Evolutionary conservation across 2,888 invertebrate genomes (phyloP), one percentile per base, ranked within the genome.

Genomic region (Mimachlamys varia): DNA sequence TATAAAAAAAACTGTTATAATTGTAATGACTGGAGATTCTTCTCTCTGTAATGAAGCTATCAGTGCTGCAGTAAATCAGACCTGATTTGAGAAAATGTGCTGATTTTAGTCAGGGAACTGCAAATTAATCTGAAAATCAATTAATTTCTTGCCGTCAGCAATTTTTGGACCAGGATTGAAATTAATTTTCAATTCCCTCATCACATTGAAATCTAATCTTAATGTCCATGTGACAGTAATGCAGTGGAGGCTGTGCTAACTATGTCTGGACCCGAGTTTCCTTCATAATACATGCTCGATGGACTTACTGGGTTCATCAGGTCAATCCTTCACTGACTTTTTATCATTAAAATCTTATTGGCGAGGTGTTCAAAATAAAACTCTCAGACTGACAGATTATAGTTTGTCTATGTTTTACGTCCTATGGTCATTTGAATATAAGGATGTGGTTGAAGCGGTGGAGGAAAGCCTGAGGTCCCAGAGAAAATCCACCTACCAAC

Each of bases 141-240:
- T 76, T 33, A 76, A 76, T 27, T 76, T 33, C 33, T 76, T 76
- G 33, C 27, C 76, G 33, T 76, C 76, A 76, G 76, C 76, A 76
- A 7, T 33, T 76, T 76, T 76, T 76, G 76, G 76, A 33, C 22
- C 33, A n/a, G 2, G n/a, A n/a, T 15, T 15, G 27, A 2, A 76
- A 76, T 76, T 27, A 33, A 76, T 76, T 76, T 76, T 27, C 33
- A 33, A 33, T 33, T 76, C 76, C 33, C 33, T 33, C 12, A 33
- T 76, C 33, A 76, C 76, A 76, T 76, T 27, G 76, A 33, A 76
- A 33, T 76, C 76, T 76, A 76, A 76, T 76, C 76, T 76, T 76
- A 62, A 76, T 76, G 33, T 27, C 76, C 27, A 27, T 33, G 27
- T 76, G 33, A 76, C 76, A 76, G 76, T 76, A 76, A 33, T 33